Percentiles rank a stretch among this genome's conserved stretches.
phyloP scores from a whole-genome alignment of 2,797 vertebrate genomes.

The Phaenicophaeus curvirostris region DNA sequence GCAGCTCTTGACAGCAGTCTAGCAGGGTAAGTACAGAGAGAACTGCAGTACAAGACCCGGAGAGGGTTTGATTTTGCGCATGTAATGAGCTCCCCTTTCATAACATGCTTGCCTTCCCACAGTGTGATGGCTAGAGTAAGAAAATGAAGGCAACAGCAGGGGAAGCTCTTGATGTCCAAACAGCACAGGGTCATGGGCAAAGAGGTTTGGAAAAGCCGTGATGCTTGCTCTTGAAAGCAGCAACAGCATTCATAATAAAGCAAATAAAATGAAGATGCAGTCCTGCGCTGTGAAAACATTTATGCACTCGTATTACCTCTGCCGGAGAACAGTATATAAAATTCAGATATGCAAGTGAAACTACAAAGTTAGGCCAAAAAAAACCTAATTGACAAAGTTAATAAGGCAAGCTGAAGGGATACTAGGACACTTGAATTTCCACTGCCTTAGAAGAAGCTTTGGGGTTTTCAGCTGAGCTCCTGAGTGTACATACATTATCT shows the following conservation, averaged over 20 bases:
- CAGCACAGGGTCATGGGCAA: background rate
- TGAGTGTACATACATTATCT: background rate
- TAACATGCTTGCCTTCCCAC: background rate
- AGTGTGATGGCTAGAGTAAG: background rate
- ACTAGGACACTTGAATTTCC: background rate
- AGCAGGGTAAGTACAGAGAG: background rate
- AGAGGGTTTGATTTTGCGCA: background rate
- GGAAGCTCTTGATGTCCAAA: background rate
- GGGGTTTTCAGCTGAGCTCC: background rate
- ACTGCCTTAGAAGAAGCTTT: slow-evolving; percentile 12
- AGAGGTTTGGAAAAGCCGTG: slow-evolving; percentile 27
- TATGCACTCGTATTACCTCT: background rate
- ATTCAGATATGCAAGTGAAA: slow-evolving; percentile 23
- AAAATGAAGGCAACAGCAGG: background rate
- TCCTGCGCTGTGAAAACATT: background rate
- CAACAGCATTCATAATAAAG: background rate
- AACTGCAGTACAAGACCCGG: background rate
- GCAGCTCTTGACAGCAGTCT: background rate
- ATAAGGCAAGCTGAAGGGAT: slow-evolving; percentile 36
- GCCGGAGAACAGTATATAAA: background rate
- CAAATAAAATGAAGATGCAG: background rate
- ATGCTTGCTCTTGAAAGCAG: background rate
- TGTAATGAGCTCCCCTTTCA: background rate
- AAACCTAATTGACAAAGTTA: slow-evolving; percentile 11
- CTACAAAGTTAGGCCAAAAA: background rate